Evolutionary conservation across 2,888 invertebrate species (phyloP), one percentile per base, ranked within the genome.

Genomic region (Melanargia galathea): DNA sequence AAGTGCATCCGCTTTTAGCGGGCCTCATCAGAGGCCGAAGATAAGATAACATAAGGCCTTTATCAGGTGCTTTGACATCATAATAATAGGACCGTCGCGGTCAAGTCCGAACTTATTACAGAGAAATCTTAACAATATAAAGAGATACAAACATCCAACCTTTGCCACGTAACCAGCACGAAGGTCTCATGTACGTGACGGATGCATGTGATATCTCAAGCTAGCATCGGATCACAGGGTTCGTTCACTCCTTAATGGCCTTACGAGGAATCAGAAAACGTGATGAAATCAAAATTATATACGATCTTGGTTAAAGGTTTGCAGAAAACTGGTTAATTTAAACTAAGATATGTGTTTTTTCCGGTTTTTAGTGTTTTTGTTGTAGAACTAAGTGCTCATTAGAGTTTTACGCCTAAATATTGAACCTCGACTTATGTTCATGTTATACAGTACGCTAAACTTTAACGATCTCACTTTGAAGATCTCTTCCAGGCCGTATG

Each of bases 181-280:
- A 61, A 58, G 58, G 56, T 30, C 46, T 57, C 56, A 51, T 43
- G 57, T 49, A 61, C 64, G 64, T 64, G 64, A 64, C 64, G 40
- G 64, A 64, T 61, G 61, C 45, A 13, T 30, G 57, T 61, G 57
- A 62, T 58, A 58, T 58, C 58, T 48, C 58, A 30, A 57, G 57
- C 57, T 56, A 62, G 49, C 57, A 62, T 62, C 62, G 45, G 24
- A 51, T 30, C 55, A 51, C 51, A 62, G 33, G 62, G 57, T 51
- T 51, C 49, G 51, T 51, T 51, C 49, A 55, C 54, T 62, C 18
- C 33, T 49, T 61, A 61, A 49, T 55, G 51, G 62, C 30, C 48
- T 57, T 62, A 62, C 62, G 62, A 30, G 57, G 62, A 62, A 62
- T 38, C 58, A 48, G 58, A 58, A 35, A 22, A 58, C 58, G 58